Evolutionary conservation across 2,797 vertebrate species (phyloP), one percentile per base, ranked within the genome.

Genomic region (Tragelaphus eurycerus): DNA sequence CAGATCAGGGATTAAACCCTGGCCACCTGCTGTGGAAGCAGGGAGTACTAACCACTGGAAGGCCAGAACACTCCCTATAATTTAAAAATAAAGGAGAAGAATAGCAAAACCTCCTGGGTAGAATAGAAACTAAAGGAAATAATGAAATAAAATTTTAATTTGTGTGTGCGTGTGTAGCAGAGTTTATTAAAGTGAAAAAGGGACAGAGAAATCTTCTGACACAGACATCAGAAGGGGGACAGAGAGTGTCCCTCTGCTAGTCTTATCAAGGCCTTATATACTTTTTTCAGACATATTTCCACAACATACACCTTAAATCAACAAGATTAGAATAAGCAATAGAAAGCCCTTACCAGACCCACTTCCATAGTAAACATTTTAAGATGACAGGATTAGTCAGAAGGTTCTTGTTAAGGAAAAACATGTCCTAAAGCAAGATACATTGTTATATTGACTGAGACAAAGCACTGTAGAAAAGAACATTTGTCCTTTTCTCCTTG

Each of bases 1-100:
- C 4, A 0, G 15, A 3, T 48, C 46, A 50, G 8, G 27, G 8
- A 50, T 2, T 29, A 9, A 50, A 50, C 76, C 15, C 27, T 10
- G 46, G 27, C 1, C 0, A 2, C 74, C 25, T 48, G 14, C 76
- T 48, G 15, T 79, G 46, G 27, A 79, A 79, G 27, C 15, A 6
- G 3, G 9, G 46, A 79, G 15, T 79, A 16, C 38, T 50, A 79
- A 50, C 46, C 15, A 17, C 46, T 19, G 8, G 46, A 79, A 48
- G 1, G 4, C 46, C 46, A 48, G 76, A 48, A 27, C 27, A 79
- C 50, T 79, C 76, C 46, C 27, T 79, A 50, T 64, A 67, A 52
- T 38, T 34, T 93, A n/a, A 27, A 89, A 89, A 62, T 29, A 48
- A 78, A 64, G 21, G 34, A 38, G 29, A 60, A 52, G 85, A 74